phyloP scores from a whole-genome alignment of 2,797 vertebrate genomes.

The Pagetopsis macropterus region DNA sequence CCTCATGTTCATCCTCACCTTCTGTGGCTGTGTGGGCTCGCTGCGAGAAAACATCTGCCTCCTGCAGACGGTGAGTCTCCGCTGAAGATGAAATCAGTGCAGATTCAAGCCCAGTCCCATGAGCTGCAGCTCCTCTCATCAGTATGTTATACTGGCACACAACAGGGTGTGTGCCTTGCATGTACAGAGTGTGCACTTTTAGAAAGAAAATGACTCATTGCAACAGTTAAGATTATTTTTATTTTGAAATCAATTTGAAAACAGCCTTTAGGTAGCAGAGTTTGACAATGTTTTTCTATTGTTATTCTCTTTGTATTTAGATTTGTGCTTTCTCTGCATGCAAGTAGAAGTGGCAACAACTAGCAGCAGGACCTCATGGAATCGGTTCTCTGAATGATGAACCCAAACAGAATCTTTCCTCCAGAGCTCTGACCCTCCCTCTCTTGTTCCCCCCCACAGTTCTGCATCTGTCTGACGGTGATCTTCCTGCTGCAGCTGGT shows the following conservation, averaged over 20 bases:
- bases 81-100: background rate
- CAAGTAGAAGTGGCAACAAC: background rate
- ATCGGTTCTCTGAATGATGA: background rate
- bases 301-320: background rate
- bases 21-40: conserved; percentile 95
- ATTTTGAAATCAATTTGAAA: conserved; percentile 2
- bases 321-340: background rate
- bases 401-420: background rate
- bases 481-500: conserved; percentile 92
- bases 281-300: background rate
- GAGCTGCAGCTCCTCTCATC: background rate
- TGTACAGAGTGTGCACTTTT: background rate
- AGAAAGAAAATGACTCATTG: background rate
- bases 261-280: background rate
- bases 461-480: conserved; percentile 88
- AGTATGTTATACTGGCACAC: background rate
- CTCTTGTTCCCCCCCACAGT: conserved; percentile 77
- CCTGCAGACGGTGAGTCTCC: conserved; percentile 86
- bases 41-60: conserved; percentile 95
- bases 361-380: background rate
- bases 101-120: background rate
- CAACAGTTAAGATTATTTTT: background rate
- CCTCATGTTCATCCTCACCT: conserved; percentile 95
- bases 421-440: background rate
- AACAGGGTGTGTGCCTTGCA: background rate